Percentiles rank a stretch among this genome's conserved stretches.
Evolutionary conservation across 1,140 invertebrate species (phyloP).

Genomic region (Drosophila varians): DNA sequence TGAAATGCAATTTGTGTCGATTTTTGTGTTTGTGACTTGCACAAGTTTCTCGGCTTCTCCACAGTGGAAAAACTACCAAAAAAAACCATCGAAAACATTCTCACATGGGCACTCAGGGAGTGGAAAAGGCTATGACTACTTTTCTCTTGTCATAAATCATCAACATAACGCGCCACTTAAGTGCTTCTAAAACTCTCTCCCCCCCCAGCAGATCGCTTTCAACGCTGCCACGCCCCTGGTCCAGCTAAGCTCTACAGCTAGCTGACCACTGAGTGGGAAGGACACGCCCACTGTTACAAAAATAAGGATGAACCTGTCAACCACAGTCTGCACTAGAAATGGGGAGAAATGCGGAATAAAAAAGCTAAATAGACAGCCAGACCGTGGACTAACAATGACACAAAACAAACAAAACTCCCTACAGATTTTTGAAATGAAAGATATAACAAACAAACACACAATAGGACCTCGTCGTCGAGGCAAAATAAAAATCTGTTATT

Average conservation of each 20-base stretch:
- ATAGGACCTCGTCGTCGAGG: slow-evolving; percentile 10
- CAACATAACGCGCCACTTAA: slow-evolving; percentile 78
- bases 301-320: slow-evolving; percentile 58
- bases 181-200: slow-evolving; percentile 71
- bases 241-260: slow-evolving; percentile 10
- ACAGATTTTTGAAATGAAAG: slow-evolving; percentile 40
- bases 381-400: slow-evolving; percentile 47
- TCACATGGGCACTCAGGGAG: slow-evolving; percentile 19
- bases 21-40: slow-evolving; percentile 55
- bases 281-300: slow-evolving; percentile 56
- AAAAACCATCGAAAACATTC: neutral
- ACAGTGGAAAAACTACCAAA: slow-evolving; percentile 2
- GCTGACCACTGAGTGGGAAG: slow-evolving; percentile 38
- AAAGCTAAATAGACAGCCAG: slow-evolving; percentile 51
- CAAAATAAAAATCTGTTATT: slow-evolving; percentile 5
- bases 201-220: slow-evolving; percentile 23
- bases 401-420: slow-evolving; percentile 47
- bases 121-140: slow-evolving; percentile 26
- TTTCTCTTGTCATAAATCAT: slow-evolving; percentile 74
- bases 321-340: slow-evolving; percentile 32
- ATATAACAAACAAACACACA: slow-evolving; percentile 28
- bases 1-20: slow-evolving; percentile 78
- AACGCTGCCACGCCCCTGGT: slow-evolving; percentile 47
- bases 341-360: neutral
- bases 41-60: slow-evolving; percentile 37